These are phyloP conservation scores for Chaenocephalus aceratus DNA, from an alignment of 2,113 vertebrate genomes.

Conservation along the genomic window DNA sequence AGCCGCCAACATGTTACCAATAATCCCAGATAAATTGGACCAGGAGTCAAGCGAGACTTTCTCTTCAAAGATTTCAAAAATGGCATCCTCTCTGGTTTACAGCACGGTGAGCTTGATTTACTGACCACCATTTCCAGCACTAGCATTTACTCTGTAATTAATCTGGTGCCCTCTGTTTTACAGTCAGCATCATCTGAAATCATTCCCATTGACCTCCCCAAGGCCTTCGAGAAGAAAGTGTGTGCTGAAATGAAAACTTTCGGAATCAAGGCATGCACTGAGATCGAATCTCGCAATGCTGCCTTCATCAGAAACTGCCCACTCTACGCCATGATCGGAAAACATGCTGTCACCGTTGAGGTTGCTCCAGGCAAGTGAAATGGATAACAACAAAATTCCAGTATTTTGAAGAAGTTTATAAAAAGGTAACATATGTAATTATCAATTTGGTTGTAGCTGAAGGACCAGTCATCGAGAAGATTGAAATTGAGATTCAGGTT, in stretches of 20 bases:
- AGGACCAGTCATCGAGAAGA: constrained; percentile 82
- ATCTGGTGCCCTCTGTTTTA: constrained; percentile 15
- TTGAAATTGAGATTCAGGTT: constrained; percentile 85
- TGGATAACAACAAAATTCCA: not conserved
- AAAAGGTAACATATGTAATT: constrained; percentile 3
- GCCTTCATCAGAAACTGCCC: constrained; percentile 68
- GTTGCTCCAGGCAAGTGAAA: constrained; percentile 82
- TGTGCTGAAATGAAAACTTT: constrained; percentile 74
- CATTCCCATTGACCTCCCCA: constrained; percentile 29
- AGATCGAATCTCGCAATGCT: constrained; percentile 76
- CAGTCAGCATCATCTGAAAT: constrained; percentile 81
- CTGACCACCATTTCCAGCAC: not conserved
- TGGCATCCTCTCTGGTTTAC: constrained; percentile 30
- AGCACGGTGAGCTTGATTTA: constrained; percentile 56
- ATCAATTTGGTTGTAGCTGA: constrained; percentile 65
- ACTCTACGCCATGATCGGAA: constrained; percentile 81
- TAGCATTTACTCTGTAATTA: not conserved
- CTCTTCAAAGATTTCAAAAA: constrained; percentile 45
- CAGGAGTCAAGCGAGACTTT: constrained; percentile 64
- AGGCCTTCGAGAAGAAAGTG: constrained; percentile 53
- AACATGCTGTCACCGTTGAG: constrained; percentile 73
- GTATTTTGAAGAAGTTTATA: not conserved
- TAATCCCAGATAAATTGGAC: constrained; percentile 47
- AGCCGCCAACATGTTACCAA: constrained; percentile 54
- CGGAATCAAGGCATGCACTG: constrained; percentile 82